Evolutionary conservation across 2,888 invertebrate genomes (phyloP), one percentile per base, ranked within the genome.

Genomic region (Amphipyra berbera): DNA sequence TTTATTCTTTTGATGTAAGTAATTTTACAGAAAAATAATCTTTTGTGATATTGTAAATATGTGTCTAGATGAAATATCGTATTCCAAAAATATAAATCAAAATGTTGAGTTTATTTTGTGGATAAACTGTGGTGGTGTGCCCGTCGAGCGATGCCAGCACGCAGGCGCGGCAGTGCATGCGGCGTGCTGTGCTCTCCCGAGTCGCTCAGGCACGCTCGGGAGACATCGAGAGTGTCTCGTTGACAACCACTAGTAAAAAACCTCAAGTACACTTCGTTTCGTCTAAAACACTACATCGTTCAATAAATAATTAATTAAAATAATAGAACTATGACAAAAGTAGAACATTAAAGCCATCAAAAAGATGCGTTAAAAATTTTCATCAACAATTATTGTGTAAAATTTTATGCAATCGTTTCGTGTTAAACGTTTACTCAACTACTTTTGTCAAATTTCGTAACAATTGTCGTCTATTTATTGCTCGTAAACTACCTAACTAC

Each of bases 401-500:
- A 82, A 64, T 66, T 54, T 33, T 69, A 75, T 79, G 72, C 63
- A 71, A 76, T 66, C 64, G 53, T 73, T 62, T 68, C 41, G 56
- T 68, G 66, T 57, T 63, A 50, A 73, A 73, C 59, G 53, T 80
- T 76, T 56, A 69, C 56, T 76, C 63, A 53, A 75, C 88, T 88
- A 89, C 87, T 88, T 87, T 88, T 88, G 89, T 85, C 89, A 90
- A 90, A 87, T 75, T 88, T 87, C 87, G 75, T 88, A 87, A 89
- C 84, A 88, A 87, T 88, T 84, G 78, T 85, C 74, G 78, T 87
- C 88, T 90, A 91, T 88, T 92, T 93, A 94, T 94, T 94, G 94
- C 94, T 94, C 88, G 79, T 88, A 85, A 86, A 85, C 89, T 92
- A 91, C 81, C 90, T 92, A 90, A 79, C 90, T 93, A 93, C 81